Base-by-base conservation (phyloP, 1,140 invertebrate species). In the Hypsibius dujardini region DNA sequence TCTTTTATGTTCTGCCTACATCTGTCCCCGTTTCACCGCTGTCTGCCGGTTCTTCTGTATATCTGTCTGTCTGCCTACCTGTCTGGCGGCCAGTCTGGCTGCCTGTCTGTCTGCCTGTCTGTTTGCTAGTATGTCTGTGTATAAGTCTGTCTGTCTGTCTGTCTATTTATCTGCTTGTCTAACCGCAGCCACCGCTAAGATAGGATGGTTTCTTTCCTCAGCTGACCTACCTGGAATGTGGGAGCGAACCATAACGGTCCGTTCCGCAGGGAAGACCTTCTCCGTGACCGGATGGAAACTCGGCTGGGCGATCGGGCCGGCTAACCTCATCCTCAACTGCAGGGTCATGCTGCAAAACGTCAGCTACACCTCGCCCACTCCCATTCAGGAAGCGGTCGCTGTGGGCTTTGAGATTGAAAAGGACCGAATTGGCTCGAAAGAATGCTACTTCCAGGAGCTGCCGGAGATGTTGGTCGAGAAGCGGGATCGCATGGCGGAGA, bases 201-300 rank as follows among this genome's bases (percentile, higher is more conserved):
- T 42, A 15, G 50, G 46, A 1, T 56, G 60, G 70, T 50, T 1
- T 45, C 70, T 73, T 46, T 59, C 76, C 76, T 71, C 69, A 90
- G 92, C 90, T n/a, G 88, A 90, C 0, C 78, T 98, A 7, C 92
- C 95, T 15, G 92, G 83, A 2, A 98, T 99, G 95, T 98, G 90
- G 87, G 92, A 98, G 72, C 84, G 95, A 71, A 98, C 95, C 0
- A 87, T 99, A 42, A 97, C 95, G 0, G 87, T 98, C 76, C 93
- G 95, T 0, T 96, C 92, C 69, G 94, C 93, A 0, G 95, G 95
- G 0, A 98, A 98, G 83, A 93, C 92, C 0, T 98, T 98, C 80
- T 93, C 90, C 74, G 90, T 93, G 1, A 98, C 95, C 2, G 95
- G 95, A 1, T 81, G 80, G 77, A 79, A 82, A 83, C 85, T 87